Base-by-base conservation (phyloP, 2,888 invertebrate species). In the Drosophila kokeensis region DNA sequence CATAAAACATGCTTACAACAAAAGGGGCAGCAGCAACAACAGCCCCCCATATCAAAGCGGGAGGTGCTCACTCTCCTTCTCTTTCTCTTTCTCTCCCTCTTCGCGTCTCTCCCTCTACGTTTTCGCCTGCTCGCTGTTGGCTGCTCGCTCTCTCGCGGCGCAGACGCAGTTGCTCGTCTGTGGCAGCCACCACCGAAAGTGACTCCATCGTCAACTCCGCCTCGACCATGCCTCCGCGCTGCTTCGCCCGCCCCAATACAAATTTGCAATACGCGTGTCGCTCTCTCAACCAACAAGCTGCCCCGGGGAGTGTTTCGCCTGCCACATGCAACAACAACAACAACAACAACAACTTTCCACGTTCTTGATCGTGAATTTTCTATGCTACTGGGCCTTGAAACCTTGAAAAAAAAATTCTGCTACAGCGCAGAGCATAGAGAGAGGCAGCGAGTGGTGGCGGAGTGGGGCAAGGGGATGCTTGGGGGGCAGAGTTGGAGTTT, bases 311-410 rank as follows among this genome's bases (percentile, higher is more conserved):
- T 27, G 30, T 63, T 73, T 76, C 32, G 76, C 68, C 76, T 71
- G 76, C 78, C 48, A 42, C 72, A 69, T 42, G 57, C 74, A 68
- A 61, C 68, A 73, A 48, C 69, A 63, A 21, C 10, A 8, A 32
- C 10, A 34, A 4, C 36, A 36, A 55, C 73, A 73, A 52, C 74
- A 90, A 91, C 92, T 92, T 91, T 91, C 92, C 90, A 88, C 91
- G 90, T 91, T 92, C 91, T 91, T 92, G 92, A 92, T 92, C 91
- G 90, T 91, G 91, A 91, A 91, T 92, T 91, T 87, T 92, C 92
- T 91, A 92, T 92, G 91, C 92, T 91, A 91, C 91, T 91, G 91
- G 92, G 91, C 91, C 92, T 91, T 91, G 91, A 88, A 91, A 90
- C 83, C 88, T 91, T 87, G 76, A 59, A 61, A 38, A 61, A 24